Percentiles rank a stretch among this genome's conserved stretches.
phyloP scores from a whole-genome alignment of 2,797 vertebrate species.

The Pipistrellus pygmaeus region DNA sequence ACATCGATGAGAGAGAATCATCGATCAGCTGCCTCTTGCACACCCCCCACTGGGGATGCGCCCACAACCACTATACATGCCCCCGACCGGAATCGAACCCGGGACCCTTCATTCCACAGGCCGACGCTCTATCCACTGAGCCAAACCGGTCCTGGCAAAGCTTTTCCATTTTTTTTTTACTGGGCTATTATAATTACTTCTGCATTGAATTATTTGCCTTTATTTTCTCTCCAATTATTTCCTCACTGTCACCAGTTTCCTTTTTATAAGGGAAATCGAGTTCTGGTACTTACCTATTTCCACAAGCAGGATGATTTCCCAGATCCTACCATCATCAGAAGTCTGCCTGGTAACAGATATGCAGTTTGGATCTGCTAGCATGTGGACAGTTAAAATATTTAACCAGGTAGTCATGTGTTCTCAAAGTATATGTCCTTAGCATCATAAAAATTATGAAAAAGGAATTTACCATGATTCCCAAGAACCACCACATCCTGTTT shows the following conservation, averaged over 20 bases:
- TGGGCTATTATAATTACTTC: background rate
- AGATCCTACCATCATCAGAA: background rate
- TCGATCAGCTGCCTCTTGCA: too few relatives aligned
- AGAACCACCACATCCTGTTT: background rate
- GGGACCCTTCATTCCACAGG: too few relatives aligned
- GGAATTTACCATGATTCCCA: background rate
- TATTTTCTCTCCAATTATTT: background rate
- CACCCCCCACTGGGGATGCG: too few relatives aligned
- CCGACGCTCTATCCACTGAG: too few relatives aligned
- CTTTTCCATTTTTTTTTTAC: background rate
- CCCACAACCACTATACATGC: too few relatives aligned
- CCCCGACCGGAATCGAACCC: too few relatives aligned
- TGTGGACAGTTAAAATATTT: constrained; percentile 1
- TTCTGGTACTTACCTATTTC: background rate
- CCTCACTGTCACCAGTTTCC: background rate
- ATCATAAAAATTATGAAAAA: background rate
- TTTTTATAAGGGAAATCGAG: background rate
- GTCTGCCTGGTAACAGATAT: background rate
- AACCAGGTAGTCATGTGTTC: background rate
- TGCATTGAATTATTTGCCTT: background rate
- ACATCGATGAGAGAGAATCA: too few relatives aligned
- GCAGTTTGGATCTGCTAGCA: background rate
- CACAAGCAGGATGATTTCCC: background rate
- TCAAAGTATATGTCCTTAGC: background rate
- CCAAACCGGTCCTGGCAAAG: background rate